phyloP scores from a whole-genome alignment of 2,888 invertebrate genomes.

The Aradus depressus region DNA sequence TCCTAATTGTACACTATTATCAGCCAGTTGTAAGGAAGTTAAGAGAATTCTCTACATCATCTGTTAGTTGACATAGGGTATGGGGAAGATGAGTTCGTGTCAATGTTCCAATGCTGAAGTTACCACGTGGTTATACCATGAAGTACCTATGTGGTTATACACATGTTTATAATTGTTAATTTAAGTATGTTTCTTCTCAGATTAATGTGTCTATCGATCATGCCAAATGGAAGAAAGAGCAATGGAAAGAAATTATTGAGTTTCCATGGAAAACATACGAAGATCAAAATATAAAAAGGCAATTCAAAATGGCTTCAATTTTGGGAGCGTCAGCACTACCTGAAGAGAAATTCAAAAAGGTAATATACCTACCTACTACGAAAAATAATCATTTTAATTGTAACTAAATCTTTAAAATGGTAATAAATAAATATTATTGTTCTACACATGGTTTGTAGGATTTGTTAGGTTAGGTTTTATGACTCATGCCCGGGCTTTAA shows the following conservation, averaged over 20 bases:
- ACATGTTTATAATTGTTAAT: too few relatives aligned
- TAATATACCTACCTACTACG: conserved; percentile 28
- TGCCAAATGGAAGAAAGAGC: conserved; percentile 47
- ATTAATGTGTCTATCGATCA: conserved; percentile 37
- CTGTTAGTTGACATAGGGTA: too few relatives aligned
- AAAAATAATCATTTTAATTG: background rate
- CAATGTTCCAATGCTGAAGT: too few relatives aligned
- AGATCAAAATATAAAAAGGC: conserved; percentile 55
- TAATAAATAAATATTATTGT: too few relatives aligned
- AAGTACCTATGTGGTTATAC: too few relatives aligned
- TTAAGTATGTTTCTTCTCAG: conserved; percentile 36
- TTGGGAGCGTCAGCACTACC: conserved; percentile 62
- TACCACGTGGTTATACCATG: too few relatives aligned
- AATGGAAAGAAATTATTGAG: conserved; percentile 53
- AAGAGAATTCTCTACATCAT: too few relatives aligned
- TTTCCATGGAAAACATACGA: conserved; percentile 63
- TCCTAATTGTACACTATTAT: too few relatives aligned
- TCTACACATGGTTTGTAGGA: too few relatives aligned
- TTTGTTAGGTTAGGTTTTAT: background rate
- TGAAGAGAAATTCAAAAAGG: conserved; percentile 43
- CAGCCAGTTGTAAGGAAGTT: too few relatives aligned
- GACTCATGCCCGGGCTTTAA: background rate
- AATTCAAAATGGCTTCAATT: conserved; percentile 61
- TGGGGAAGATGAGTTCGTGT: too few relatives aligned
- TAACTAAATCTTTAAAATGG: too few relatives aligned